Evolutionary conservation across 2,113 vertebrate genomes (phyloP).

Genomic region (Rhinogobius similis): DNA sequence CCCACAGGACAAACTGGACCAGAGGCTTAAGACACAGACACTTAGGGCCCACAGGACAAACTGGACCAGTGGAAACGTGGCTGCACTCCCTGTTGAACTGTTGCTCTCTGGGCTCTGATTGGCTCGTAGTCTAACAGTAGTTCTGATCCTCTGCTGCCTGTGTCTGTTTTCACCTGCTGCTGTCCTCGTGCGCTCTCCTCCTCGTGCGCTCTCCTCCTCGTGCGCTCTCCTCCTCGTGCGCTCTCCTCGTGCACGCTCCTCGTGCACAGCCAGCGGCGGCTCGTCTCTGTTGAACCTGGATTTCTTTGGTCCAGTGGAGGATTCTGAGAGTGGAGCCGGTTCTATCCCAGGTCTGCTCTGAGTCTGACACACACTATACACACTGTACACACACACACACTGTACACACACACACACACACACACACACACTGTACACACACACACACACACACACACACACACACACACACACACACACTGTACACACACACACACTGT

Average conservation of each 20-base stretch:
- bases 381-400: too few species aligned
- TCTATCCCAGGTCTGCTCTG: conserved; percentile 95
- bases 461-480: too few species aligned
- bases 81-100: background rate
- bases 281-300: conserved; percentile 99
- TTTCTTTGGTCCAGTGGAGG: conserved; percentile 99
- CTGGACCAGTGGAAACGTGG: too few species aligned
- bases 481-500: too few species aligned
- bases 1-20: too few species aligned
- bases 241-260: conserved; percentile 15
- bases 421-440: background rate
- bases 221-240: conserved; percentile 15
- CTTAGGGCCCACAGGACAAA: too few species aligned
- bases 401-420: conserved; percentile 75
- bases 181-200: background rate
- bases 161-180: conserved; percentile 18
- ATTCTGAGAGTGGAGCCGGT: conserved; percentile 89
- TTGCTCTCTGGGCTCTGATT: background rate
- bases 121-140: conserved; percentile 12
- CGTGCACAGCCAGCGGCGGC: conserved; percentile 92
- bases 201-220: conserved; percentile 21
- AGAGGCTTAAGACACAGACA: too few species aligned
- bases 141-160: conserved; percentile 16
- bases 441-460: too few species aligned
- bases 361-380: background rate